These are phyloP conservation scores for Diuraphis noxia DNA, from an alignment of 1,140 invertebrate species.

Conservation along the genomic window DNA sequence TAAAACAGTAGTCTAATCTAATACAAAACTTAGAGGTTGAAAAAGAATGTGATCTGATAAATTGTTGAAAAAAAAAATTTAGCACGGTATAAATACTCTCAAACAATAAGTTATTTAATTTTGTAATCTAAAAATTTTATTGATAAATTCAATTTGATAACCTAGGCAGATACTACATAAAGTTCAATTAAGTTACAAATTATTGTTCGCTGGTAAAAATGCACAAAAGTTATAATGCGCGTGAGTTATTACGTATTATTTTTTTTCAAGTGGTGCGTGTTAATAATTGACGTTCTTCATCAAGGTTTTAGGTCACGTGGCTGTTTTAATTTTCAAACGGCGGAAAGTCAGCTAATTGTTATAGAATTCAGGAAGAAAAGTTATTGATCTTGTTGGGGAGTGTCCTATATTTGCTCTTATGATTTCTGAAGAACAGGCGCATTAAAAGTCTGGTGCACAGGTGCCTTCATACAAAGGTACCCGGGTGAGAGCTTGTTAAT, in stretches of 20 bases:
- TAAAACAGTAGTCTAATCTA: no score
- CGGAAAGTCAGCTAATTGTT: neutral
- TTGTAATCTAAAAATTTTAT: no score
- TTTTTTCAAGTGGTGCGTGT: neutral
- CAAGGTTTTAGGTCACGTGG: neutral
- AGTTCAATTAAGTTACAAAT: no score
- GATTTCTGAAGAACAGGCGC: conserved; percentile 16
- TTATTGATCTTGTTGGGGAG: conserved; percentile 24
- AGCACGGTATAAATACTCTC: no score
- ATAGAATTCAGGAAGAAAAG: neutral
- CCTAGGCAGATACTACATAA: no score
- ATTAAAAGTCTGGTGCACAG: conserved; percentile 29
- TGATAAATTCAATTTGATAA: no score
- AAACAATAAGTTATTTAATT: no score
- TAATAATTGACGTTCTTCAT: neutral
- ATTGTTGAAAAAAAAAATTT: no score
- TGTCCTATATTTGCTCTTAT: conserved; percentile 4
- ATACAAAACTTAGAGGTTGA: no score
- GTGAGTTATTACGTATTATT: neutral
- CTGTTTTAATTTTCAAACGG: neutral
- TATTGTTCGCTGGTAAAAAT: no score
- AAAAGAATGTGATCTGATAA: no score
- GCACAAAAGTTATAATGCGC: no score
- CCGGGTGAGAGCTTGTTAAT: neutral
- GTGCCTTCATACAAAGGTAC: neutral